phyloP scores from a whole-genome alignment of 2,113 vertebrate genomes.

The Micronycteris hirsuta region DNA sequence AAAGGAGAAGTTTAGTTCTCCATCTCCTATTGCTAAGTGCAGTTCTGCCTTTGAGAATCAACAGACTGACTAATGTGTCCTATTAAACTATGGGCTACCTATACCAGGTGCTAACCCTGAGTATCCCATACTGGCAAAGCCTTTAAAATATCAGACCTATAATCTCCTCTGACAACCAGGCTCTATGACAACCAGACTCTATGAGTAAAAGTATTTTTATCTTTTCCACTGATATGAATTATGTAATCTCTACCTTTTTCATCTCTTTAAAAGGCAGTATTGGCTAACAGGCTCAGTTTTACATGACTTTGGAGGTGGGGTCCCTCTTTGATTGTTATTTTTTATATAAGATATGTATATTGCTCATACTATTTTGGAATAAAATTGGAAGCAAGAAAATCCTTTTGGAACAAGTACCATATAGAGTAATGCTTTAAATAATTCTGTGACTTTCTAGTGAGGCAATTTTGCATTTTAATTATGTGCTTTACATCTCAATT shows the following conservation, averaged over 20 bases:
- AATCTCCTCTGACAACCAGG: not conserved
- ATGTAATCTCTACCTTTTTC: not conserved
- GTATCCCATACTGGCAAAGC: not conserved
- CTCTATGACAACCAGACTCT: not conserved
- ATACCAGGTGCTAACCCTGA: not conserved
- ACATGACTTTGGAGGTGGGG: not conserved
- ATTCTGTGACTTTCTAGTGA: slow-evolving; percentile 32
- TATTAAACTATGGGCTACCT: not conserved
- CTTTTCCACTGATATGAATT: not conserved
- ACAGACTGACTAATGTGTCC: not conserved
- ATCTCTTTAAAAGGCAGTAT: not conserved
- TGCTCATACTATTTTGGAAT: not conserved
- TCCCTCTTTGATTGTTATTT: not conserved
- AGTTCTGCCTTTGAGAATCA: not conserved
- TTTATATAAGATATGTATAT: not conserved
- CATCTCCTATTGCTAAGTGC: not conserved
- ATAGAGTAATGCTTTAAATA: slow-evolving; percentile 35
- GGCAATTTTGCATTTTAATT: slow-evolving; percentile 38
- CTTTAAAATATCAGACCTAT: not conserved
- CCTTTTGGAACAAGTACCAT: not conserved
- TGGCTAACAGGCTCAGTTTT: not conserved
- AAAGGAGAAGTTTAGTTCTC: not conserved
- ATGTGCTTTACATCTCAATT: slow-evolving; percentile 42
- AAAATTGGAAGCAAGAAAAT: not conserved
- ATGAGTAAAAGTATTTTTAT: not conserved